Evolutionary conservation across 92 coral and sea anemone genomes (phyloP), one percentile per base, ranked within the genome.

Genomic region (Parazoanthus swiftii): DNA sequence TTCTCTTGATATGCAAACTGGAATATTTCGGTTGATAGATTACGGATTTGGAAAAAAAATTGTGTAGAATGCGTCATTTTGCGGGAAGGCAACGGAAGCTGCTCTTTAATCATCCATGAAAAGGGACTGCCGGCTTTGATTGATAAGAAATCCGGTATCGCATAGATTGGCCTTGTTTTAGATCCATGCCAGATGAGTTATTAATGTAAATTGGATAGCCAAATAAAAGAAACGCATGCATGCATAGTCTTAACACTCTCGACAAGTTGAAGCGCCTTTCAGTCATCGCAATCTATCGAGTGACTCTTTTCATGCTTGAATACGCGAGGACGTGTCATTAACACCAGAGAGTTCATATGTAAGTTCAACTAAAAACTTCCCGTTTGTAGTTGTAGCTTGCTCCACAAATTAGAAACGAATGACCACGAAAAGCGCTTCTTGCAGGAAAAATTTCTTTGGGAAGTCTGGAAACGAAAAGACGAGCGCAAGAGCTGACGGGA

Each of bases 181-280:
- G 87, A 84, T 84, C 79, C 87, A 71, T 46, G 87, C 79, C 78
- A 71, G 87, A 84, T 84, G 33, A 84, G 68, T 84, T 71, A 84
- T 84, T 84, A 48, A 84, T 84, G 78, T 50, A 84, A 63, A 70
- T 29, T 84, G 71, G 79, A 84, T 74, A 48, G 63, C 67, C 77
- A 5, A 72, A 70, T 72, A 84, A 84, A 84, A 84, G 87, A 84
- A 39, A 70, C 46, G 54, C 67, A 46, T 10, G 79, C 87, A 70
- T 48, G 87, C 54, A 70, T 39, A 37, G 78, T 72, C 26, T 25
- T 25, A 7, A 35, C 79, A 84, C 87, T 84, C 72, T 84, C 15
- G 21, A 9, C 35, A 44, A 29, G 35, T 54, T 10, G 59, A 44
- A 71, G 63, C 87, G 68, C 79, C 66, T 76, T 72, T 71, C 66